Percentiles rank a stretch among this genome's conserved stretches.
phyloP scores from a whole-genome alignment of 2,797 vertebrate species.

The Enoplosus armatus region DNA sequence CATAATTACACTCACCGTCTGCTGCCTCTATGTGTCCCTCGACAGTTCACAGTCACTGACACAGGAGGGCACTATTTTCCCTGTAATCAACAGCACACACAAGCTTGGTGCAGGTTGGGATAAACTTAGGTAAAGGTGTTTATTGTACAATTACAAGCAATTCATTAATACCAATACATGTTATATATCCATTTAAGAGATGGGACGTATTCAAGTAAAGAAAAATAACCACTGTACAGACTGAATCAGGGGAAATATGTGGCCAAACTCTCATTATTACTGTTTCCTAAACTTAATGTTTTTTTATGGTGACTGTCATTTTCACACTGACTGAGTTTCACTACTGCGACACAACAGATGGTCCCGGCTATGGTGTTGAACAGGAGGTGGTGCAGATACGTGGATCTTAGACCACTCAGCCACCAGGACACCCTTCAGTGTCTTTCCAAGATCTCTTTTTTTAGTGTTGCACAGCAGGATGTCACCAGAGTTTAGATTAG shows the following conservation, averaged over 20 bases:
- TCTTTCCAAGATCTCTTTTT: not conserved
- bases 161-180: not conserved
- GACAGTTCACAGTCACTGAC: slow-evolving; percentile 19
- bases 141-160: not conserved
- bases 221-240: not conserved
- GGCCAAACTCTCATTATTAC: not conserved
- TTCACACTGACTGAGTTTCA: not conserved
- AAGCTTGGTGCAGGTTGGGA: not conserved
- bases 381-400: not conserved
- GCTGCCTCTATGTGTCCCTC: not conserved
- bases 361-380: not conserved
- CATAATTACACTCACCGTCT: not conserved
- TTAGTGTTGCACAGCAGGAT: not conserved
- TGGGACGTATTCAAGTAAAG: not conserved
- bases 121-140: not conserved
- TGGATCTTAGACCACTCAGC: slow-evolving; percentile 5
- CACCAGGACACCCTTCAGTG: not conserved
- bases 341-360: not conserved
- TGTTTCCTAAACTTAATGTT: not conserved
- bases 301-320: not conserved
- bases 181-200: not conserved
- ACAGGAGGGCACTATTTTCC: slow-evolving; percentile 57
- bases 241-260: not conserved
- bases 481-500: not conserved
- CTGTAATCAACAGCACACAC: slow-evolving; percentile 6